Evolutionary conservation across 2,113 vertebrate species (phyloP).

Genomic region (Lepisosteus oculatus): DNA sequence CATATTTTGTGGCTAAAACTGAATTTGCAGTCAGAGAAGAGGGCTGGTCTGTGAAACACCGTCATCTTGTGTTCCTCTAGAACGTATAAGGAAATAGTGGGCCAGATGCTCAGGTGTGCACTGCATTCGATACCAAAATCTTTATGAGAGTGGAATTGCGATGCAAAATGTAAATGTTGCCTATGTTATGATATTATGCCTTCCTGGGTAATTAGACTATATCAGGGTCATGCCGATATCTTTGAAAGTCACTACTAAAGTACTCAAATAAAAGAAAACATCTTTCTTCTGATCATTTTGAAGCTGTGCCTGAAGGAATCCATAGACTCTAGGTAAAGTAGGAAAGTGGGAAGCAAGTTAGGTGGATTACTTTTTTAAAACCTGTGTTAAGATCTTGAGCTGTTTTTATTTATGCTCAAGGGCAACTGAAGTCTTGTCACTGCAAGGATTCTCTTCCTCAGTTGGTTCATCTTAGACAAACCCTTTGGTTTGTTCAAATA

Average conservation of each 20-base stretch:
- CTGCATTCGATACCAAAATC: slow-evolving; percentile 1
- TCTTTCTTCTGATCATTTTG: slow-evolving; percentile 14
- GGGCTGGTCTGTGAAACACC: no score
- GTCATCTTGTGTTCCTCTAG: slow-evolving; percentile 25
- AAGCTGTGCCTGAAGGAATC: slow-evolving; percentile 38
- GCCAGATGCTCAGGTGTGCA: slow-evolving; percentile 28
- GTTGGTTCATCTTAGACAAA: no score
- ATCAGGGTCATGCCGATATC: not conserved
- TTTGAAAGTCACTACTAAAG: slow-evolving; percentile 10
- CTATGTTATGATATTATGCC: slow-evolving; percentile 1
- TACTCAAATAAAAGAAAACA: not conserved
- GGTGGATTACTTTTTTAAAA: no score
- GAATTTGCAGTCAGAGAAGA: no score
- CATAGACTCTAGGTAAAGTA: slow-evolving; percentile 10
- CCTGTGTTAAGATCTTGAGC: no score
- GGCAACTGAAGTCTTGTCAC: no score
- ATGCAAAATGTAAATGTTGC: not conserved
- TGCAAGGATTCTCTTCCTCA: no score
- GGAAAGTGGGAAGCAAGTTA: no score
- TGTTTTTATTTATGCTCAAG: no score
- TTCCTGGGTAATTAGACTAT: not conserved
- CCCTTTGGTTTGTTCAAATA: no score
- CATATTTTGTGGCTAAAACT: no score
- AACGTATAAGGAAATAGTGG: slow-evolving; percentile 6
- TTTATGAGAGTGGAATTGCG: not conserved